Conservation (phyloP, 2,797 vertebrate species). For the Gobionotothen gibberifrons region DNA sequence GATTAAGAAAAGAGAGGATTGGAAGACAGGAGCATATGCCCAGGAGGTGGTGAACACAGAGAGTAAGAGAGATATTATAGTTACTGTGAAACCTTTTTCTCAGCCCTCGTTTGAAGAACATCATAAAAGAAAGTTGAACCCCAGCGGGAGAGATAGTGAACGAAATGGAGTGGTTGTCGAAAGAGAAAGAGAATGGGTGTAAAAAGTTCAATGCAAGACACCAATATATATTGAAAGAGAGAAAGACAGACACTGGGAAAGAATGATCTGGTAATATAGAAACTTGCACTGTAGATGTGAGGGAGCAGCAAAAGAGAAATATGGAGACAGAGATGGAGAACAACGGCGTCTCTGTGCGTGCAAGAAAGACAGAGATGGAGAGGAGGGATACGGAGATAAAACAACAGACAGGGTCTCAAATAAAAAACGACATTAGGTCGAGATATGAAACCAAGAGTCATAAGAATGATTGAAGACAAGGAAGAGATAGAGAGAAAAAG, state of each 20-base stretch:
- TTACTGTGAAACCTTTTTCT: slow-evolving; percentile 24
- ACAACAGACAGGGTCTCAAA: slow-evolving; percentile 53
- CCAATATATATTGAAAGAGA: slow-evolving; percentile 41
- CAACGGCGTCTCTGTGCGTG: slow-evolving; percentile 51
- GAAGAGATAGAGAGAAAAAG: slow-evolving; percentile 20
- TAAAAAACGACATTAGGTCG: slow-evolving; percentile 33
- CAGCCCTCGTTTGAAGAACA: slow-evolving; percentile 43
- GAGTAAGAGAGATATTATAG: slow-evolving; percentile 29
- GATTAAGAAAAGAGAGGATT: slow-evolving; percentile 45
- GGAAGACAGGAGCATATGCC: slow-evolving; percentile 41
- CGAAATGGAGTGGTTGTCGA: slow-evolving; percentile 51
- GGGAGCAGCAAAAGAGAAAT: slow-evolving; percentile 37
- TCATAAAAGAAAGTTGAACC: slow-evolving; percentile 61
- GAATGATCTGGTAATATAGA: slow-evolving; percentile 37
- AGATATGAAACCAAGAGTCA: slow-evolving; percentile 44
- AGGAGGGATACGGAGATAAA: slow-evolving; percentile 51
- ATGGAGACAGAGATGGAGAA: slow-evolving; percentile 56
- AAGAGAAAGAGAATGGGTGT: slow-evolving; percentile 34
- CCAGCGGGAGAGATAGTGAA: slow-evolving; percentile 45
- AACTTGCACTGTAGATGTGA: slow-evolving; percentile 34
- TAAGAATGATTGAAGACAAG: slow-evolving; percentile 36
- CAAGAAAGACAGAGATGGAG: slow-evolving; percentile 51
- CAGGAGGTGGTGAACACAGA: slow-evolving; percentile 50
- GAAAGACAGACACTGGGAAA: slow-evolving; percentile 41
- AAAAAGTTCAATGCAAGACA: slow-evolving; percentile 31